A percentile compares a stretch with the other conserved stretches of the same genome.
Conservation (phyloP, 2,797 vertebrate genomes). For the Otolemur crassicaudatus region DNA sequence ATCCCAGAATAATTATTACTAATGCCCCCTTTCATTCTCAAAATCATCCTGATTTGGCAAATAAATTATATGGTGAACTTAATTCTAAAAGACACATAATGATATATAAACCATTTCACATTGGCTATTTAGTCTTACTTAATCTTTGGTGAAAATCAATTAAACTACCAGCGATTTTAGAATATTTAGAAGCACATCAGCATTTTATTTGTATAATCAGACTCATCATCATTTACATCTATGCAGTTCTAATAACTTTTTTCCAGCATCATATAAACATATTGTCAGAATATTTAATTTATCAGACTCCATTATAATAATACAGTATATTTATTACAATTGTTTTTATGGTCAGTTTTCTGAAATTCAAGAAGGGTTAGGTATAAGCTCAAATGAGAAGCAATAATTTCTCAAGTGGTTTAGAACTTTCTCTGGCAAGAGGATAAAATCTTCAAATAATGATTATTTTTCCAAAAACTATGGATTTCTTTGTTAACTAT, state of each 20-base stretch:
- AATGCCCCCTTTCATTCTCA: background rate
- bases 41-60: background rate
- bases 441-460: background rate
- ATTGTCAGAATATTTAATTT: background rate
- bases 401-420: background rate
- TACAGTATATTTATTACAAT: background rate
- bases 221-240: conserved; percentile 36
- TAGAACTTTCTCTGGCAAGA: background rate
- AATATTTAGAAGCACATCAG: background rate
- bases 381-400: background rate
- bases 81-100: background rate
- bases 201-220: conserved; percentile 26
- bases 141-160: background rate
- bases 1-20: background rate
- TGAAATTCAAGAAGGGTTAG: background rate
- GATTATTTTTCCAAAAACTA: conserved; percentile 8
- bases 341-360: conserved; percentile 11
- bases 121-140: background rate
- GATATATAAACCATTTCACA: background rate
- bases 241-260: background rate
- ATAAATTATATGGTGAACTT: background rate
- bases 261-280: background rate
- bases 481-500: background rate
- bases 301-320: background rate
- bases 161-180: conserved; percentile 4